Base-by-base conservation (phyloP, 2,888 invertebrate species). In the Aproaerema taeniolella region DNA sequence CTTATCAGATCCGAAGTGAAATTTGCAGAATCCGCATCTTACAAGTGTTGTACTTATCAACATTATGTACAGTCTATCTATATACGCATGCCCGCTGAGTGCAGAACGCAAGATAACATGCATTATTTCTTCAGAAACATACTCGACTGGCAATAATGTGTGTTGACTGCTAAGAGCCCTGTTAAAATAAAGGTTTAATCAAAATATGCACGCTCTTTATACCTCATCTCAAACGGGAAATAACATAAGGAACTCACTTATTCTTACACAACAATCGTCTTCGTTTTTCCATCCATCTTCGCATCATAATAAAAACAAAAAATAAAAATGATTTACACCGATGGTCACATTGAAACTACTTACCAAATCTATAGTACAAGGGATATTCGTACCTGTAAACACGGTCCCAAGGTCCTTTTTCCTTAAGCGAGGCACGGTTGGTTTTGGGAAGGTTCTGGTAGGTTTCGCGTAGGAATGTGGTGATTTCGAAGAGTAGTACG, bases 401-500 rank as follows among this genome's bases (percentile, higher is more conserved):
- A 57, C 92, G 89, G 64, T 95, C 94, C 95, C 95, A 95, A 9
- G 94, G 93, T 10, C 93, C 93, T 52, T 93, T 90, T 70, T 95
- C 95, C 68, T 93, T 93, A 28, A 91, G 89, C 41, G 91, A 89
- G 11, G 91, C 76, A 50, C 92, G 89, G 39, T 89, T 90, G 0
- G 92, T 89, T 57, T 95, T 95, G 0, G 95, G 95, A 42, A 95
- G 70, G 16, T 91, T 91, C 67, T 96, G 96, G 76, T 98, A 99
- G 0, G 98, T 97, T 81, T 99, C 99, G 10, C 99, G 89, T 38
- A 99, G 87, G 74, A 99, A 99, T 0, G 98, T 91, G 0, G 99
- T 99, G 41, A 99, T 97, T 88, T 99, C 99, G 63, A 95, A 91
- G n/a, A 99, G 88, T 12, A 99, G 88, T 40, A 96, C 92, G 68